These are phyloP conservation scores for Aeoliscus strigatus DNA, from an alignment of 2,797 vertebrate species.

Conservation along the genomic window DNA sequence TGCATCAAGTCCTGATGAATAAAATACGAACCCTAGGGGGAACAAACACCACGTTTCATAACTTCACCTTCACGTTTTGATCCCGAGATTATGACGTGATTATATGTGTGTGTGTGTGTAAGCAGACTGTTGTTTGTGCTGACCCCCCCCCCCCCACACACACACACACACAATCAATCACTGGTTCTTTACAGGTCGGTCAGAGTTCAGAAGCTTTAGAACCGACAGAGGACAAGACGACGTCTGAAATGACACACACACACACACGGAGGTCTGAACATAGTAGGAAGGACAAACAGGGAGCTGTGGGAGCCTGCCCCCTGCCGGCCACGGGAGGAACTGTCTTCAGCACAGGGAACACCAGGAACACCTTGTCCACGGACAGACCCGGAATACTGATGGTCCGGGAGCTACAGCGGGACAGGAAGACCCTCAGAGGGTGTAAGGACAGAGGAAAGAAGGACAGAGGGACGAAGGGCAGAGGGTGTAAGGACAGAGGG, in stretches of 20 bases:
- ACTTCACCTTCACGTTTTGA: not conserved
- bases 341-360: constrained; percentile 13
- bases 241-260: constrained; percentile 35
- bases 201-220: too few relatives aligned
- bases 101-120: constrained; percentile 3
- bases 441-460: too few relatives aligned
- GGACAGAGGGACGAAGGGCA: too few relatives aligned
- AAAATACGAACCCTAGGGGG: constrained; percentile 77
- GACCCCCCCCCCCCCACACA: too few relatives aligned
- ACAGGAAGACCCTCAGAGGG: constrained; percentile 33
- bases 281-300: too few relatives aligned
- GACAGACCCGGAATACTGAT: constrained; percentile 75
- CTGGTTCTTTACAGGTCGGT: constrained; percentile 62
- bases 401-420: constrained; percentile 68
- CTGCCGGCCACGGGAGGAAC: constrained; percentile 52
- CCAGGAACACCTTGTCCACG: constrained; percentile 67
- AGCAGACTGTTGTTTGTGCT: constrained; percentile 41
- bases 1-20: constrained; percentile 81
- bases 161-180: too few relatives aligned
- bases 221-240: constrained; percentile 35
- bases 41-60: constrained; percentile 61
- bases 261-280: too few relatives aligned
- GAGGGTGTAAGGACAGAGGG: too few relatives aligned
- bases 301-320: constrained; percentile 52
- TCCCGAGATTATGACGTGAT: too few relatives aligned